These are phyloP conservation scores for Melanotaenia maccullochi DNA, from an alignment of 2,797 vertebrate species.

Conservation along the genomic window DNA sequence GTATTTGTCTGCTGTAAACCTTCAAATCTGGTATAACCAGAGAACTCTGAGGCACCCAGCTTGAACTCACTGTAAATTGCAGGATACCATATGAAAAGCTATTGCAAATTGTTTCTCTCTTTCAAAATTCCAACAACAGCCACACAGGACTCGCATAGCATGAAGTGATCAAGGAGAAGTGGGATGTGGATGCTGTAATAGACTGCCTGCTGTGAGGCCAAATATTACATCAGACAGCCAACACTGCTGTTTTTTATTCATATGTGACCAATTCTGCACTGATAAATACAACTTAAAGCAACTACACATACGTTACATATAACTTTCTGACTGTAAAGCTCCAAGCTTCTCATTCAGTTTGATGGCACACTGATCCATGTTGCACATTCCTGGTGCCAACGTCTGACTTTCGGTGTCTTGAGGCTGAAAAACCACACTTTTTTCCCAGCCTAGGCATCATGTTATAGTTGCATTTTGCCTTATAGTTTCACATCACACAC, in stretches of 20 bases:
- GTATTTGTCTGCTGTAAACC: slow-evolving; percentile 65
- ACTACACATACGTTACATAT: too few relatives aligned
- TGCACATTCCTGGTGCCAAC: too few relatives aligned
- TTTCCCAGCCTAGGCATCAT: too few relatives aligned
- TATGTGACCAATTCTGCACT: neutral
- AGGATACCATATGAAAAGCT: slow-evolving; percentile 41
- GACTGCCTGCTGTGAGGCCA: slow-evolving; percentile 45
- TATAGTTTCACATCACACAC: too few relatives aligned
- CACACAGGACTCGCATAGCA: slow-evolving; percentile 37
- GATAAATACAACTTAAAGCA: too few relatives aligned
- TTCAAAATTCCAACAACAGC: slow-evolving; percentile 42
- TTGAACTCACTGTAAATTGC: slow-evolving; percentile 35
- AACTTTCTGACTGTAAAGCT: too few relatives aligned
- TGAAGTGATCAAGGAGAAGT: slow-evolving; percentile 39
- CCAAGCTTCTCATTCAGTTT: too few relatives aligned
- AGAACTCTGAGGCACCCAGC: slow-evolving; percentile 64
- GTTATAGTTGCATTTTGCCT: too few relatives aligned
- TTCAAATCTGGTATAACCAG: slow-evolving; percentile 64
- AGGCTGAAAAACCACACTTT: too few relatives aligned
- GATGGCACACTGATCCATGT: too few relatives aligned
- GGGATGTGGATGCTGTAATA: slow-evolving; percentile 50
- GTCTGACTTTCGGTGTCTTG: too few relatives aligned
- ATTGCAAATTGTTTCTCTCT: slow-evolving; percentile 31
- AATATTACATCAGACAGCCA: slow-evolving; percentile 57
- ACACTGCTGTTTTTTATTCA: slow-evolving; percentile 31